Conservation (phyloP, 2,113 vertebrate species). For the Mesembrinibis cayennensis region DNA sequence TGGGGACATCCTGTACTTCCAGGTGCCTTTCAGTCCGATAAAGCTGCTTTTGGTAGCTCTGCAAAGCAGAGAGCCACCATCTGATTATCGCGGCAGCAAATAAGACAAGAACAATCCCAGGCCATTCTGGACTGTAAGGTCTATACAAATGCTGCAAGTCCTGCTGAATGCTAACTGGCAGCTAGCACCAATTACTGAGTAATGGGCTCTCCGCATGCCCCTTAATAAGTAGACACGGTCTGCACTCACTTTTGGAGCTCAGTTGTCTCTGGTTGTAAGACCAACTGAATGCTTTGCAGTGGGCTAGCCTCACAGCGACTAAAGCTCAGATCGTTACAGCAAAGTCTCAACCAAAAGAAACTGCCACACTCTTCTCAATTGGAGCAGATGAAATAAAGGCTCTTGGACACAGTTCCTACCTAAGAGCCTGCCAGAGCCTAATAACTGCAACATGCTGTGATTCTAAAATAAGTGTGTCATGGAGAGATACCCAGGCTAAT, state of each 20-base stretch:
- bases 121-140: conserved; percentile 11
- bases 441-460: conserved; percentile 46
- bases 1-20: conserved; percentile 1
- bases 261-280: conserved; percentile 41
- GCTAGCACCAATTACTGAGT: conserved; percentile 47
- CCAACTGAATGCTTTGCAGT: conserved; percentile 42
- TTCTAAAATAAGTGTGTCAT: conserved; percentile 29
- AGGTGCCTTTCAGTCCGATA: background rate
- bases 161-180: conserved; percentile 59
- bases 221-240: conserved; percentile 29
- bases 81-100: conserved; percentile 15
- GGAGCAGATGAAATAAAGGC: conserved; percentile 33
- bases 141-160: conserved; percentile 45
- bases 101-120: conserved; percentile 45
- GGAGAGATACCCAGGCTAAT: conserved; percentile 28
- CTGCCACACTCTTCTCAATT: conserved; percentile 40
- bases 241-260: conserved; percentile 40
- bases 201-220: conserved; percentile 45
- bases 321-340: conserved; percentile 24
- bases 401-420: conserved; percentile 37
- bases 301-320: background rate
- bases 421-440: conserved; percentile 35
- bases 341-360: conserved; percentile 41
- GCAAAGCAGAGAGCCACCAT: background rate
- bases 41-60: conserved; percentile 5